These are phyloP conservation scores for Chironomus striatipennis DNA, from an alignment of 1,140 invertebrate species.

Conservation along the genomic window DNA sequence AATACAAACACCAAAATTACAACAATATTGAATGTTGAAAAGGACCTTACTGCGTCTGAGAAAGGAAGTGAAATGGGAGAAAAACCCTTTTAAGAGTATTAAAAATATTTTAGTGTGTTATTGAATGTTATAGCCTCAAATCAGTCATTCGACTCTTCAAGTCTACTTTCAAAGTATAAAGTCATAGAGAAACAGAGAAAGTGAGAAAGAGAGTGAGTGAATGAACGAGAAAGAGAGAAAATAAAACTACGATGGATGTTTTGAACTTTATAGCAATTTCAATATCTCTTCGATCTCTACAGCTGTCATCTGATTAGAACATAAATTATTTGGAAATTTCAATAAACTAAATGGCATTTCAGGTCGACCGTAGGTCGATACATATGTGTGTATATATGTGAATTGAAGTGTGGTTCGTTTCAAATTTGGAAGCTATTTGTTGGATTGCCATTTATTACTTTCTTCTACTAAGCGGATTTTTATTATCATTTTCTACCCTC, in stretches of 20 bases:
- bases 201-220: too few species aligned
- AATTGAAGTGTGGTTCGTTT: not conserved
- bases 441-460: not conserved
- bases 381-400: not conserved
- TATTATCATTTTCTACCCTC: not conserved
- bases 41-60: not conserved
- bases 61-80: not conserved
- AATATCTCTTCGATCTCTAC: conserved; percentile 10
- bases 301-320: conserved; percentile 23
- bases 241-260: too few species aligned
- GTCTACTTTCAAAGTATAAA: not conserved
- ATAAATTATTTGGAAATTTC: conserved; percentile 23
- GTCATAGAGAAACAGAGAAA: too few species aligned
- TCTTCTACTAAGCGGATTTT: not conserved
- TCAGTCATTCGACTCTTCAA: conserved; percentile 16
- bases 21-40: too few species aligned
- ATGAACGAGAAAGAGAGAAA: too few species aligned
- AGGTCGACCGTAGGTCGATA: not conserved
- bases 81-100: conserved; percentile 23
- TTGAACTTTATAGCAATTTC: not conserved
- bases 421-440: not conserved
- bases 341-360: conserved; percentile 22
- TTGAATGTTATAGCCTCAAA: conserved; percentile 4
- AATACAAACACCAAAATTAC: too few species aligned
- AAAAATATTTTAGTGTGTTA: conserved; percentile 18